Conservation (phyloP, 2,797 vertebrate species). For the Morelia viridis region DNA sequence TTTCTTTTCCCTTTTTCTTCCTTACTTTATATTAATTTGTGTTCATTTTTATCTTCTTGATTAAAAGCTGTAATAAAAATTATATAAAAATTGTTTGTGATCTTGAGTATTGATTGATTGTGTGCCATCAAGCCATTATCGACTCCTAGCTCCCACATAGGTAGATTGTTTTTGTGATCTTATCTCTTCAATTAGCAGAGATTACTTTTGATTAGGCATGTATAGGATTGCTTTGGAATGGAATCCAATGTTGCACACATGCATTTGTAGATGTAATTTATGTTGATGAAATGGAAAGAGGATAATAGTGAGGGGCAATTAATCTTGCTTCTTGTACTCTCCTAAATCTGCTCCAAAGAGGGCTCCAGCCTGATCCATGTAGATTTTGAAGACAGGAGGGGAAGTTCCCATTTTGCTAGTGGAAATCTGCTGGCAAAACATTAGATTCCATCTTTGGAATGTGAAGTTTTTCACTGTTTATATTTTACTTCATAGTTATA, state of each 20-base stretch:
- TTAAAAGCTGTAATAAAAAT: too few relatives aligned
- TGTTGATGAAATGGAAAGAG: not conserved
- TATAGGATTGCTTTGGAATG: not conserved
- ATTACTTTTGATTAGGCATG: not conserved
- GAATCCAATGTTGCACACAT: not conserved
- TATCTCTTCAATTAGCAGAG: not conserved
- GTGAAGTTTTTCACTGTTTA: slow-evolving; percentile 38
- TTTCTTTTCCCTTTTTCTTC: too few relatives aligned
- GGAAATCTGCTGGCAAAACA: not conserved
- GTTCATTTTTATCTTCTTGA: too few relatives aligned
- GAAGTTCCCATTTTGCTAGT: not conserved
- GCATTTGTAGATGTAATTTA: not conserved
- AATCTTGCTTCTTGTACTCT: not conserved
- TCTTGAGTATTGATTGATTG: not conserved
- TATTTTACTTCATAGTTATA: slow-evolving; percentile 7
- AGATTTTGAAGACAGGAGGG: not conserved
- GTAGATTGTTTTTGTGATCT: not conserved
- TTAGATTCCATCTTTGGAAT: not conserved
- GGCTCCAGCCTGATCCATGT: not conserved
- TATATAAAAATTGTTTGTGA: not conserved
- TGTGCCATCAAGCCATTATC: not conserved
- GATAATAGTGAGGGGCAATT: not conserved
- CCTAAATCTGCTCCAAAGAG: not conserved
- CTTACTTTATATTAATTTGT: too few relatives aligned
- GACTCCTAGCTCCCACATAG: not conserved